Conservation (phyloP, 2,113 vertebrate genomes). For the Phycodurus eques region DNA sequence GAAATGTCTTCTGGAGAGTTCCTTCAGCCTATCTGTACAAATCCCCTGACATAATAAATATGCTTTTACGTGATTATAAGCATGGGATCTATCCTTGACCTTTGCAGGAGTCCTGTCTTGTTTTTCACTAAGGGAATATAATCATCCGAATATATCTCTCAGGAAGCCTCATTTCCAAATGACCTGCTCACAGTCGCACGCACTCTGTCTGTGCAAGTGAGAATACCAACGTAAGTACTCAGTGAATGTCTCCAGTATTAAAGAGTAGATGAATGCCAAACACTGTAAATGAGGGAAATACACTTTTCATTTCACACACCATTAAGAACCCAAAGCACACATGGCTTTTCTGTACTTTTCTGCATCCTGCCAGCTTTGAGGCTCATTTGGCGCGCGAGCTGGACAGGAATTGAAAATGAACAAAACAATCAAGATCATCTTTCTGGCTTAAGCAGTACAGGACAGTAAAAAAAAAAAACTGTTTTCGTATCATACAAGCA, state of each 20-base stretch:
- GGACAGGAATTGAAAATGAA: neutral
- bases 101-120: conserved; percentile 6
- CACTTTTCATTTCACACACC: neutral
- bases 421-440: neutral
- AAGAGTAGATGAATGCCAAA: neutral
- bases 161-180: neutral
- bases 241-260: neutral
- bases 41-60: conserved; percentile 35
- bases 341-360: conserved; percentile 56
- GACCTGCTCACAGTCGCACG: neutral
- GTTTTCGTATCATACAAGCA: conserved; percentile 3
- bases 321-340: conserved; percentile 1
- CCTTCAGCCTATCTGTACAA: conserved; percentile 11
- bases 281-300: neutral
- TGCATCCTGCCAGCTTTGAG: conserved; percentile 51
- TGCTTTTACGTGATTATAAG: conserved; percentile 30
- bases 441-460: neutral
- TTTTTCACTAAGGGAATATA: neutral
- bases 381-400: conserved; percentile 15
- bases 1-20: conserved; percentile 22
- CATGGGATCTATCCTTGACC: conserved; percentile 18
- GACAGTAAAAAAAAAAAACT: conserved; percentile 6
- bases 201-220: neutral
- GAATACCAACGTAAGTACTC: neutral
- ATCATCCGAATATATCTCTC: neutral